phyloP scores from a whole-genome alignment of 2,888 invertebrate genomes.

The Eilema depressum region DNA sequence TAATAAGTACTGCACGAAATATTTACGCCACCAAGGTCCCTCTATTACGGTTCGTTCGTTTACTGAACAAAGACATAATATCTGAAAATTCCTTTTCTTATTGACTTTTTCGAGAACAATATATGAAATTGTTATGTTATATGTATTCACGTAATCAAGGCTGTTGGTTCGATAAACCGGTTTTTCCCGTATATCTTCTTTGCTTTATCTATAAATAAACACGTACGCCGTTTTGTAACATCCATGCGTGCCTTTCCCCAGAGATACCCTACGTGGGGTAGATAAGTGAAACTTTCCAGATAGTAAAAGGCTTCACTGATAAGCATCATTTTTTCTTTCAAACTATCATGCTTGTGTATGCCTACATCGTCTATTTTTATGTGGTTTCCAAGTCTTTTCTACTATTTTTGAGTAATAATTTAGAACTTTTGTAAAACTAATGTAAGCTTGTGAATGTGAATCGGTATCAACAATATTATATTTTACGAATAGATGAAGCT shows the following conservation, averaged over 20 bases:
- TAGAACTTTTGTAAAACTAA: background rate
- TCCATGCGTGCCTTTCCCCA: constrained; percentile 30
- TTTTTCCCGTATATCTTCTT: constrained; percentile 31
- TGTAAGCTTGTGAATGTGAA: background rate
- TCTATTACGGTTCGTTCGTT: constrained; percentile 56
- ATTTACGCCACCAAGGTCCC: constrained; percentile 37
- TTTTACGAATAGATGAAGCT: constrained; percentile 6
- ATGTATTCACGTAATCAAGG: constrained; percentile 38
- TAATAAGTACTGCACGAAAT: constrained; percentile 49
- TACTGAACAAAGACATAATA: constrained; percentile 49
- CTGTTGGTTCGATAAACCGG: constrained; percentile 36
- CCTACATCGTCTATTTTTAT: background rate
- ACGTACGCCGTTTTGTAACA: constrained; percentile 34
- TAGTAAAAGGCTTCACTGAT: constrained; percentile 32
- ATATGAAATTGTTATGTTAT: constrained; percentile 45
- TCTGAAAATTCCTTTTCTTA: constrained; percentile 50
- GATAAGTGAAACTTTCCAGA: constrained; percentile 42
- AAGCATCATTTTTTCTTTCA: constrained; percentile 25
- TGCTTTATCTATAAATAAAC: constrained; percentile 43
- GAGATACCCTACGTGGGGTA: constrained; percentile 36
- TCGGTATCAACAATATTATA: background rate
- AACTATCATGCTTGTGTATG: background rate
- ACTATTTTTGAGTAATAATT: background rate
- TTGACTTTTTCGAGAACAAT: constrained; percentile 34
- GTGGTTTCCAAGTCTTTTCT: background rate